Evolutionary conservation across 1,140 invertebrate genomes (phyloP), one percentile per base, ranked within the genome.

Genomic region (Drosophila parvula): DNA sequence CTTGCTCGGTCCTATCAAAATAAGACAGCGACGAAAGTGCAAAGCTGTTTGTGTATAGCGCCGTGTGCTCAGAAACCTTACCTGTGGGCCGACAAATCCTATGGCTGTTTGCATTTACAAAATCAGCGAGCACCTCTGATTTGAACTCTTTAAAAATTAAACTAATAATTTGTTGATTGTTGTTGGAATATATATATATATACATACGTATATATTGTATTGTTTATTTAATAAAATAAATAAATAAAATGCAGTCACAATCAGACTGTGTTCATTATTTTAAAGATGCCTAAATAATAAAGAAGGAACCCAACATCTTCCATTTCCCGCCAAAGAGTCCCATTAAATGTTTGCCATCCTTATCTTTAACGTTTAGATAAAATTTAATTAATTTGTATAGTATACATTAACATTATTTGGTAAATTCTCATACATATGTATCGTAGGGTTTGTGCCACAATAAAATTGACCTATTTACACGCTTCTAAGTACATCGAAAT

Each of bases 351-450:
- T 36, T 36, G 4, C 12, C 4, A 14, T 53, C 3, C 0, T 22
- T 36, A 22, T 36, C 32, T 10, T 50, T 64, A 36, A 68, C 44
- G 16, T 64, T 41, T 50, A 68, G 27, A 68, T 69, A 67, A 58
- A 71, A 69, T 69, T 65, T 69, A 65, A 69, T 69, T 48, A 59
- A 57, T 57, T 74, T 47, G 34, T 64, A 75, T 62, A 55, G 30
- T 62, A 61, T 18, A 74, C 65, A 69, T 44, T 53, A 69, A 65
- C 65, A 69, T 53, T 44, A 44, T 69, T 74, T 74, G 68, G 68
- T 71, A 75, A 75, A 75, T 75, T 75, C 73, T 75, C 69, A 51
- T 74, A 74, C 69, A 64, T 75, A 63, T 62, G 44, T 71, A 50
- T 71, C 65, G 65, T 69, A 69, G 47, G 36, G 59, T 75, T 74